A percentile compares a stretch with the other conserved stretches of the same genome.
Evolutionary conservation across 2,113 vertebrate genomes (phyloP).

Genomic region (Trogon surrucura): DNA sequence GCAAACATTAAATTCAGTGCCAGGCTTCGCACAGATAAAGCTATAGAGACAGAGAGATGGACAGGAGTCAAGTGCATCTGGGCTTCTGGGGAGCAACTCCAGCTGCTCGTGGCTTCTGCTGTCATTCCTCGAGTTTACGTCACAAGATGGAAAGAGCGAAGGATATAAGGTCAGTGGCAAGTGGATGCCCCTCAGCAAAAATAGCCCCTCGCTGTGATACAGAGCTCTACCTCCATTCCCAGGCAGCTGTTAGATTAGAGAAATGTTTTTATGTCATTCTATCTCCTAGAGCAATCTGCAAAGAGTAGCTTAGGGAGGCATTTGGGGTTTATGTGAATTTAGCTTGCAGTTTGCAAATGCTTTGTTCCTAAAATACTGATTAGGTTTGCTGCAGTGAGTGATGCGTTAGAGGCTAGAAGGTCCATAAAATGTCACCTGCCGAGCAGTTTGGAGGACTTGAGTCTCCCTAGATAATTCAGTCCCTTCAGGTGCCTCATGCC

Average conservation of each 20-base stretch:
- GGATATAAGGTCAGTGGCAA: not conserved
- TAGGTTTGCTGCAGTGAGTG: not conserved
- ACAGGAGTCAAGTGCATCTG: constrained; percentile 43
- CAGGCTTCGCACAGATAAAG: not conserved
- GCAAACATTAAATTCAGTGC: not conserved
- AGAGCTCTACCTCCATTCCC: not conserved
- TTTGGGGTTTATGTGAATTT: constrained; percentile 48
- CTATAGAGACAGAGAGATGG: not conserved
- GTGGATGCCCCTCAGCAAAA: not conserved
- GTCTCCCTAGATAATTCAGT: not conserved
- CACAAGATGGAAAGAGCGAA: constrained; percentile 1
- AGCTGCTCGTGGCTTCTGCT: constrained; percentile 4
- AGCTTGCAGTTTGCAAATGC: constrained; percentile 26
- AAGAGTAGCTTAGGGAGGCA: constrained; percentile 18
- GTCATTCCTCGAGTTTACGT: not conserved
- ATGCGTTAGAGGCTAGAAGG: not conserved
- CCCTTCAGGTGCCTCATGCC: not conserved
- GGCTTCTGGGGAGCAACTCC: not conserved
- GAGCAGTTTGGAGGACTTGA: not conserved
- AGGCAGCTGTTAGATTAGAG: constrained; percentile 24
- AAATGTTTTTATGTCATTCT: not conserved
- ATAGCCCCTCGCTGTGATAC: not conserved
- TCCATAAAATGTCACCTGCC: not conserved
- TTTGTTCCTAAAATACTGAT: not conserved
- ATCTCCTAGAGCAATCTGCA: not conserved